Evolutionary conservation across 1,140 invertebrate species (phyloP).

Genomic region (Cyrtorhinus lividipennis): DNA sequence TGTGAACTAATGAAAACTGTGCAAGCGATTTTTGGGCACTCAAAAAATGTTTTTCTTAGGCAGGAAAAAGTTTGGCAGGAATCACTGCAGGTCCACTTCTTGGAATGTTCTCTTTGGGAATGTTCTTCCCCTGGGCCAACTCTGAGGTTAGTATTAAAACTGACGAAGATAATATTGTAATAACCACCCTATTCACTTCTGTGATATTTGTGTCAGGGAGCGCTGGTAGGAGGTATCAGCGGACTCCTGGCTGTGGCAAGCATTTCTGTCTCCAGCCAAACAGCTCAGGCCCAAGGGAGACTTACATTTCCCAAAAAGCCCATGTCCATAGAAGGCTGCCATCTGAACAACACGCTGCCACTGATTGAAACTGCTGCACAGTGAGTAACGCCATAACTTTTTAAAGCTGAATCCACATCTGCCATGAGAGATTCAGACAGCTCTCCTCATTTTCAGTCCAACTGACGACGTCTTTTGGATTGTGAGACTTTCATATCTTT

Average conservation of each 20-base stretch:
- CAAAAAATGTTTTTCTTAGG: no score
- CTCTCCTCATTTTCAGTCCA: no score
- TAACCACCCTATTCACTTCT: no score
- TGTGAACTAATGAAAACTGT: no score
- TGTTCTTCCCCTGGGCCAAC: conserved; percentile 59
- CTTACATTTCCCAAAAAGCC: conserved; percentile 34
- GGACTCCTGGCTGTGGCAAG: conserved; percentile 59
- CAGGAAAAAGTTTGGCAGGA: conserved; percentile 45
- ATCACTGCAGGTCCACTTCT: conserved; percentile 59
- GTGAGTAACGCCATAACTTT: no score
- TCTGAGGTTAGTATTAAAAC: conserved; percentile 25
- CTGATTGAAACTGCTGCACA: no score
- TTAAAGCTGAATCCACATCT: no score
- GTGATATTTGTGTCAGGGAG: conserved; percentile 59
- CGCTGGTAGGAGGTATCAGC: conserved; percentile 51
- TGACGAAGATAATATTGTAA: neutral
- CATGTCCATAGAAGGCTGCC: conserved; percentile 22
- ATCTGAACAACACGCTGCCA: neutral
- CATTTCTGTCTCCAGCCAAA: conserved; percentile 72
- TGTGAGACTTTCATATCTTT: conserved; percentile 48
- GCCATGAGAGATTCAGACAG: no score
- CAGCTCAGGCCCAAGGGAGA: conserved; percentile 46
- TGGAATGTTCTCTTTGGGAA: conserved; percentile 60
- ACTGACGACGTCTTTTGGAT: conserved; percentile 28
- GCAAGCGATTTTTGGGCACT: neutral